phyloP scores from a whole-genome alignment of 1,140 invertebrate genomes.

The Pseudomyrmex concolor region DNA sequence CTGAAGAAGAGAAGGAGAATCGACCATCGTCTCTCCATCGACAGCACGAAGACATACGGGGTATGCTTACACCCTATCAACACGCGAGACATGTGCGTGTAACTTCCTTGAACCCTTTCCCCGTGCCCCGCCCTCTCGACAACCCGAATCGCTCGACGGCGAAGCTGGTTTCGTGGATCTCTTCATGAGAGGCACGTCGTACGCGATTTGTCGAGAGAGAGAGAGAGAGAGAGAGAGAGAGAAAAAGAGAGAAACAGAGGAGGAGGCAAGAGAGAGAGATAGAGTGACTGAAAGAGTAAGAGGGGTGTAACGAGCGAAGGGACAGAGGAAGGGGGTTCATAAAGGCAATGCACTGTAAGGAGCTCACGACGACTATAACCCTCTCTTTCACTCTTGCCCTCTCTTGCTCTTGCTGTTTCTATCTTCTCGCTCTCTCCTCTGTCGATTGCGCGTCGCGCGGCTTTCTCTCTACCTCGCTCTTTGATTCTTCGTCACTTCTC shows the following conservation, averaged over 20 bases:
- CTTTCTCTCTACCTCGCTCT: conserved; percentile 51
- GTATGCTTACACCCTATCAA: conserved; percentile 14
- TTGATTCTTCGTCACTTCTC: conserved; percentile 47
- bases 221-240: conserved; percentile 17
- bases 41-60: conserved; percentile 28
- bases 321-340: conserved; percentile 81
- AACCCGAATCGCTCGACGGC: conserved; percentile 75
- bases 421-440: conserved; percentile 52
- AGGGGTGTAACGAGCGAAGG: conserved; percentile 80
- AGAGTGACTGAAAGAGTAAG: neutral
- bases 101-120: conserved; percentile 57
- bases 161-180: conserved; percentile 79
- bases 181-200: conserved; percentile 80
- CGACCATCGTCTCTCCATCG: conserved; percentile 60
- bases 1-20: conserved; percentile 48
- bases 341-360: conserved; percentile 85
- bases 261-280: neutral
- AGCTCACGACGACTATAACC: conserved; percentile 80
- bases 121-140: conserved; percentile 59
- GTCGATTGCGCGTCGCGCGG: conserved; percentile 34
- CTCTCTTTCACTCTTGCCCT: conserved; percentile 39
- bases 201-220: conserved; percentile 76
- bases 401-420: conserved; percentile 62
- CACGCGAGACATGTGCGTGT: conserved; percentile 54
- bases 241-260: conserved; percentile 35